phyloP scores from a whole-genome alignment of 2,888 invertebrate genomes.

The Temnothorax rugatulus region DNA sequence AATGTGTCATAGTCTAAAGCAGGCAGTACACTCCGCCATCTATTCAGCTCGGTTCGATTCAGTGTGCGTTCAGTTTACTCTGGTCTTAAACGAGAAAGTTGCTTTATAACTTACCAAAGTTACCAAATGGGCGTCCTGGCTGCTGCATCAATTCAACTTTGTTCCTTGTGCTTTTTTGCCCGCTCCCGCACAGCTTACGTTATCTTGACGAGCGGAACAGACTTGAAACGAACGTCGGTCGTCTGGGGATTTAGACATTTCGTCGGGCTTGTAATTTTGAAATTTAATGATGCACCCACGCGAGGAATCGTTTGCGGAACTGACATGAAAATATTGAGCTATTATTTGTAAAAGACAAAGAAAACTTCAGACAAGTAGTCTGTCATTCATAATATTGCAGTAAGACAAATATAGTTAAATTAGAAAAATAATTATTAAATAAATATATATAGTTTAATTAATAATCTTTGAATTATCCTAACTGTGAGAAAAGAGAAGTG shows the following conservation, averaged over 20 bases:
- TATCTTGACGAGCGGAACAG: conserved; percentile 30
- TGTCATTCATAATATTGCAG: background rate
- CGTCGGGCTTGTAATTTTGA: background rate
- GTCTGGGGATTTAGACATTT: background rate
- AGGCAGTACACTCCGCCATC: background rate
- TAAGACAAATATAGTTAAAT: background rate
- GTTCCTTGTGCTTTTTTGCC: conserved; percentile 17
- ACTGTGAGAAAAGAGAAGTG: background rate
- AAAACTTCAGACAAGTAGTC: background rate
- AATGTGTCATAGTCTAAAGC: conserved; percentile 19
- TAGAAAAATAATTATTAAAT: background rate
- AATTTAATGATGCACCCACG: background rate
- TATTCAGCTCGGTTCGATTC: background rate
- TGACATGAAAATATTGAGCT: background rate
- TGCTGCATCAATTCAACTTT: conserved; percentile 31
- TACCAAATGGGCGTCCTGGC: conserved; percentile 11
- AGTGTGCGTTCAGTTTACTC: background rate
- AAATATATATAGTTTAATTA: background rate
- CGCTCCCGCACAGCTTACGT: background rate
- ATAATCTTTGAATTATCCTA: background rate
- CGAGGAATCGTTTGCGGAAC: conserved; percentile 7
- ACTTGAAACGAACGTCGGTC: background rate
- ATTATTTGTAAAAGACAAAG: background rate
- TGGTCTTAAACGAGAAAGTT: conserved; percentile 42
- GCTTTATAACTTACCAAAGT: conserved; percentile 39